Percentiles rank a stretch among this genome's conserved stretches.
Evolutionary conservation across 1,140 invertebrate genomes (phyloP).

Genomic region (Drosophila truncata): DNA sequence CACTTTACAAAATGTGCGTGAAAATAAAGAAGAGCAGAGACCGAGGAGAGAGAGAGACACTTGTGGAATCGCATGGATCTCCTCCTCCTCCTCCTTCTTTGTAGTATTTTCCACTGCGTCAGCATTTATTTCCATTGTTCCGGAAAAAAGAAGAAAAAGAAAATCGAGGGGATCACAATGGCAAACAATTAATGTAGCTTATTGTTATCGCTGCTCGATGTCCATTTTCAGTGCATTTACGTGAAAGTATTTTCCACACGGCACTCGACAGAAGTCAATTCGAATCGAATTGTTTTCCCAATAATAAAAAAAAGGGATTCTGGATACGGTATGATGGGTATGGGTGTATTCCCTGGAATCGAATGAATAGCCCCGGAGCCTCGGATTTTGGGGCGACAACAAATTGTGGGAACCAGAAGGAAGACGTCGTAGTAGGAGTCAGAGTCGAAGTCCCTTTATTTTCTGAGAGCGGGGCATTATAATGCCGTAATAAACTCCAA

Average conservation of each 20-base stretch:
- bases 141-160: constrained; percentile 10
- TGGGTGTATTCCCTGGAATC: constrained; percentile 53
- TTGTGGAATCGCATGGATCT: constrained; percentile 66
- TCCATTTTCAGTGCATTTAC: constrained; percentile 30
- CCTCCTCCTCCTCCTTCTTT: constrained; percentile 9
- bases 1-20: constrained; percentile 75
- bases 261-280: constrained; percentile 83
- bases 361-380: constrained; percentile 41
- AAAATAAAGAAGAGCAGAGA: constrained; percentile 59
- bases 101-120: constrained; percentile 30
- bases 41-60: constrained; percentile 35
- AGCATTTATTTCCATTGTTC: constrained; percentile 65
- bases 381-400: constrained; percentile 36
- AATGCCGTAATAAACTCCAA: constrained; percentile 71
- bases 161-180: constrained; percentile 49
- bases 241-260: constrained; percentile 69
- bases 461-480: constrained; percentile 18
- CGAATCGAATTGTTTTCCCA: constrained; percentile 81
- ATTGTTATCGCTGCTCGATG: constrained; percentile 58
- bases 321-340: background rate
- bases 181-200: constrained; percentile 78
- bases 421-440: background rate
- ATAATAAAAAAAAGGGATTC: constrained; percentile 47
- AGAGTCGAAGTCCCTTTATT: background rate
- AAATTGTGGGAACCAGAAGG: constrained; percentile 70